A percentile compares a stretch with the other conserved stretches of the same genome.
Evolutionary conservation across 2,888 invertebrate species (phyloP).

Genomic region (Acrobasis suavella): DNA sequence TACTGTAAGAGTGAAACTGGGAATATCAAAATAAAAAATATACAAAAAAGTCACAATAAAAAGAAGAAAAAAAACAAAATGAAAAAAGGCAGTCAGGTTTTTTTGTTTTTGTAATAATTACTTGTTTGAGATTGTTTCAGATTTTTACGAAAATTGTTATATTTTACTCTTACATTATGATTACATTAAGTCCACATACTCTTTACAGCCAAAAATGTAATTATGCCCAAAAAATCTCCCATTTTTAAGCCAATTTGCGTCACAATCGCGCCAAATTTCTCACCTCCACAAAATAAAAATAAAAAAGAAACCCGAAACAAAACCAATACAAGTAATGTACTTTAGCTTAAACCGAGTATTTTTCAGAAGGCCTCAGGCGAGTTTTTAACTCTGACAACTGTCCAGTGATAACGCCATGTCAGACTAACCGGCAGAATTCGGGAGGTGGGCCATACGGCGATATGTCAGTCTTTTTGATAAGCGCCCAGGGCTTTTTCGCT

Average conservation of each 20-base stretch:
- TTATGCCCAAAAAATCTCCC: too few relatives aligned
- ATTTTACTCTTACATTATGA: too few relatives aligned
- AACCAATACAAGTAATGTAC: neutral
- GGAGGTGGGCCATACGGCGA: conserved; percentile 46
- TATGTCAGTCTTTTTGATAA: conserved; percentile 57
- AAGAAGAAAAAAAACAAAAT: too few relatives aligned
- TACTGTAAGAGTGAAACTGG: too few relatives aligned
- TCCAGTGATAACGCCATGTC: conserved; percentile 48
- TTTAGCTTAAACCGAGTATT: conserved; percentile 12
- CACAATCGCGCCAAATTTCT: neutral
- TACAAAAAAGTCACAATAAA: too few relatives aligned
- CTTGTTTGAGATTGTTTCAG: too few relatives aligned
- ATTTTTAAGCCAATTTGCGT: neutral
- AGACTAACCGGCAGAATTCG: conserved; percentile 32
- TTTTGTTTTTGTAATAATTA: too few relatives aligned
- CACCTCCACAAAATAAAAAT: neutral
- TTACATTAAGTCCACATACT: too few relatives aligned
- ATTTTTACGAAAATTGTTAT: too few relatives aligned
- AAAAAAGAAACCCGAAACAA: neutral
- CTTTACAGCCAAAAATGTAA: too few relatives aligned
- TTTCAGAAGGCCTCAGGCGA: conserved; percentile 7
- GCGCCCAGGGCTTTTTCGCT: conserved; percentile 41
- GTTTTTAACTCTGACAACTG: conserved; percentile 19
- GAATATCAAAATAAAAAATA: too few relatives aligned
- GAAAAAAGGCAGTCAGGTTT: too few relatives aligned